Evolutionary conservation across 1,140 invertebrate genomes (phyloP).

Genomic region (Coelopa frigida): DNA sequence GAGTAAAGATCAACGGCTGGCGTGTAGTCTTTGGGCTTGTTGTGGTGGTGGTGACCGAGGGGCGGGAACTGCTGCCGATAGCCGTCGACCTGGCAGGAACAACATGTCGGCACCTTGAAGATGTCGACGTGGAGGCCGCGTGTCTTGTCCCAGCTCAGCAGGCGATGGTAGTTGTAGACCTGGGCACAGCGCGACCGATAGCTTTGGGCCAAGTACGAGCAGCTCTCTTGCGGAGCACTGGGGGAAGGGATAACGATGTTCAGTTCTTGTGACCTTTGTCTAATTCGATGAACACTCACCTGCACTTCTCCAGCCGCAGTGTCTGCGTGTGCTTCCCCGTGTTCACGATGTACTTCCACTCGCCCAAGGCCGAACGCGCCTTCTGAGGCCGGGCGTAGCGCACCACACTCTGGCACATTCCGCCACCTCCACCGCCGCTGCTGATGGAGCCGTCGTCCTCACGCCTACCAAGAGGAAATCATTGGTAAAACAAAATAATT

Average conservation of each 20-base stretch:
- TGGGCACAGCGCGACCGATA: constrained; percentile 76
- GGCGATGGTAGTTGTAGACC: constrained; percentile 79
- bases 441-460: constrained; percentile 48
- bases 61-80: constrained; percentile 61
- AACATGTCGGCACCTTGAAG: constrained; percentile 79
- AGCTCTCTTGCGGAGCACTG: constrained; percentile 65
- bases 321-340: constrained; percentile 81
- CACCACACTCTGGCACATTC: constrained; percentile 76
- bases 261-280: too few species aligned
- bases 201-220: constrained; percentile 71
- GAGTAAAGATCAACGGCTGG: constrained; percentile 11
- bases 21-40: constrained; percentile 31
- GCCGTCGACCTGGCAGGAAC: constrained; percentile 74
- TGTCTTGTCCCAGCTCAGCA: constrained; percentile 75
- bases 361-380: constrained; percentile 68
- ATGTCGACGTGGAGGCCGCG: constrained; percentile 79
- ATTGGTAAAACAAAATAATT: neutral
- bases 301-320: constrained; percentile 73
- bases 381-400: constrained; percentile 75
- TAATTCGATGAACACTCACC: constrained; percentile 56
- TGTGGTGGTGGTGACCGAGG: constrained; percentile 25
- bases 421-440: too few species aligned
- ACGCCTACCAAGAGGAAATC: constrained; percentile 48
- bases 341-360: constrained; percentile 85
- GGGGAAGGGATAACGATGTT: constrained; percentile 19